Conservation (phyloP, 1,140 invertebrate genomes). For the Ceratina japonica region DNA sequence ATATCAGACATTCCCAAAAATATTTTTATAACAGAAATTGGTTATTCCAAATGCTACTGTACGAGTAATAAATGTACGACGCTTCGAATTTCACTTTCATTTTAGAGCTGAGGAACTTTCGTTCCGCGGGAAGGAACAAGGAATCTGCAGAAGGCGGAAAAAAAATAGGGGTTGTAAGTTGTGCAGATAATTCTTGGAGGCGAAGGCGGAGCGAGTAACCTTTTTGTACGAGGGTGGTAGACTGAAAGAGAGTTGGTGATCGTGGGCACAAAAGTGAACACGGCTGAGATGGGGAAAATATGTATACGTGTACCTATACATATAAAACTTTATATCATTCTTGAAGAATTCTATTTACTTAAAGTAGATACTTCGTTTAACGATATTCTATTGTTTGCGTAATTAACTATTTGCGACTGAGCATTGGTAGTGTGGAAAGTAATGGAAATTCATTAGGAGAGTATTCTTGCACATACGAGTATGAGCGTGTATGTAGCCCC, state of each 20-base stretch:
- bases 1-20: too few species aligned
- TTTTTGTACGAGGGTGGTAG: conserved; percentile 46
- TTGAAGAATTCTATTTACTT: conserved; percentile 54
- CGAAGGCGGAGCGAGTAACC: conserved; percentile 54
- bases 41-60: too few species aligned
- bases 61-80: conserved; percentile 53
- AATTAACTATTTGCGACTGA: too few species aligned
- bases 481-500: too few species aligned
- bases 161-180: conserved; percentile 69
- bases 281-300: conserved; percentile 66
- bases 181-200: conserved; percentile 67
- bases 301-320: too few species aligned
- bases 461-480: too few species aligned
- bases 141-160: conserved; percentile 62
- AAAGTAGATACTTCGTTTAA: too few species aligned
- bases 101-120: conserved; percentile 58
- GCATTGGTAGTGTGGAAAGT: too few species aligned
- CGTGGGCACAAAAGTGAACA: conserved; percentile 40
- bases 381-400: too few species aligned
- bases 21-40: too few species aligned
- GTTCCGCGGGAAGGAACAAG: conserved; percentile 31
- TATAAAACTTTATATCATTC: conserved; percentile 74
- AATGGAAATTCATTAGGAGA: too few species aligned
- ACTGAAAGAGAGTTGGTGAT: conserved; percentile 48
- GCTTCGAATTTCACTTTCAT: conserved; percentile 76